These are phyloP conservation scores for Trichopria drosophilae DNA, from an alignment of 2,888 invertebrate genomes.

Conservation along the genomic window DNA sequence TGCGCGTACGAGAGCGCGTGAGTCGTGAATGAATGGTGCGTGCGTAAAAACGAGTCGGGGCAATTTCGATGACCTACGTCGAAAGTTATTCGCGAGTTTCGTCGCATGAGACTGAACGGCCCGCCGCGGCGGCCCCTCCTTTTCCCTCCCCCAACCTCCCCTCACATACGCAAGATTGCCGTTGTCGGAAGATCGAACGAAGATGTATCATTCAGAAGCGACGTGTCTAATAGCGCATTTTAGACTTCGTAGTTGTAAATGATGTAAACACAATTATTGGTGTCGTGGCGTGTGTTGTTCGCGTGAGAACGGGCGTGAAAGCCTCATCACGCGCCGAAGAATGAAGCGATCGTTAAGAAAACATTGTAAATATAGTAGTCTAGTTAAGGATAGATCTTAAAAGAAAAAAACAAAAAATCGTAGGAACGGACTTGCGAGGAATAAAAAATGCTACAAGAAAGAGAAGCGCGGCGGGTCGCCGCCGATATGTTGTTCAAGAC, in stretches of 20 bases:
- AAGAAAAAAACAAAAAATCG: constrained; percentile 27
- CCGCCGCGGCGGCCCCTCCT: constrained; percentile 46
- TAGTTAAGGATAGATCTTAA: constrained; percentile 30
- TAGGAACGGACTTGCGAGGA: constrained; percentile 30
- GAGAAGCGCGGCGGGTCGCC: constrained; percentile 46
- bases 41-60: constrained; percentile 48
- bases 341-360: too few species aligned
- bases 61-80: constrained; percentile 43
- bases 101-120: constrained; percentile 55
- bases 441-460: constrained; percentile 26
- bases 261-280: constrained; percentile 31
- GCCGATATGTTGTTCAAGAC: constrained; percentile 50
- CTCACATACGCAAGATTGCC: constrained; percentile 43
- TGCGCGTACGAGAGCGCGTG: constrained; percentile 42
- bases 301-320: constrained; percentile 16
- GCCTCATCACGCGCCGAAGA: background rate
- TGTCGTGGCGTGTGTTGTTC: constrained; percentile 31
- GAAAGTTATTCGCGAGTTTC: constrained; percentile 45
- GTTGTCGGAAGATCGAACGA: constrained; percentile 48
- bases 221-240: constrained; percentile 35
- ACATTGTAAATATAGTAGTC: constrained; percentile 35
- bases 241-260: constrained; percentile 30
- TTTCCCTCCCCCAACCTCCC: constrained; percentile 11
- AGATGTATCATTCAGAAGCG: too few species aligned
- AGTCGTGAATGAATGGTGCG: too few species aligned